These are phyloP conservation scores for Mimumesa dahlbomi DNA, from an alignment of 2,888 invertebrate genomes.

Conservation along the genomic window DNA sequence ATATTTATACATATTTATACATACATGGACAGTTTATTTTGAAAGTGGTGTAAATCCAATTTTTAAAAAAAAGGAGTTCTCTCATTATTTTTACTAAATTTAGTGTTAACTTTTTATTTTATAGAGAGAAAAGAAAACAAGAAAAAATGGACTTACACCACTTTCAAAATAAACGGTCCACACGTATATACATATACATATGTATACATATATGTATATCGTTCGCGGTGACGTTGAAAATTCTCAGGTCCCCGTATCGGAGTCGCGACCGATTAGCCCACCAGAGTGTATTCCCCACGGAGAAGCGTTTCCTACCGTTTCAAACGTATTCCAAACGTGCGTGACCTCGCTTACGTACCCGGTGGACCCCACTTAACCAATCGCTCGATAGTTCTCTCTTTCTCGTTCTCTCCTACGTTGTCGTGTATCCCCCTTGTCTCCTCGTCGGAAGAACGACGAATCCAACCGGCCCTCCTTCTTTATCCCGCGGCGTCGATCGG, in stretches of 20 bases:
- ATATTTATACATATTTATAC: no score
- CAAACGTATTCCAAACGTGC: slow-evolving; percentile 59
- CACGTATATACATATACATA: no score
- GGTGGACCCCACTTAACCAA: slow-evolving; percentile 62
- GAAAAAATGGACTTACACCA: no score
- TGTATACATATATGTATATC: no score
- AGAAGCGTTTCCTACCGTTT: slow-evolving; percentile 45
- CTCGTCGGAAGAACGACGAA: slow-evolving; percentile 15
- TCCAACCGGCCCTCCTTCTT: slow-evolving; percentile 31
- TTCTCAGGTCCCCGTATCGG: slow-evolving; percentile 9
- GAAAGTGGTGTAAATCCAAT: no score
- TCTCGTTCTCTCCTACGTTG: slow-evolving; percentile 13
- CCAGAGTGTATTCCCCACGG: slow-evolving; percentile 37
- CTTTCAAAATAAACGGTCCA: no score
- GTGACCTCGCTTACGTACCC: slow-evolving; percentile 61
- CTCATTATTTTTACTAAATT: no score
- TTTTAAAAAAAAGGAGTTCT: no score
- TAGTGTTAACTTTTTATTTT: no score
- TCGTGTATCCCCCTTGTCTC: slow-evolving; percentile 1
- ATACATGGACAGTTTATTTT: no score
- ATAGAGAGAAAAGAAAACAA: no score
- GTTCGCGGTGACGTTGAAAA: not conserved
- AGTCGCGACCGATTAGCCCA: slow-evolving; percentile 22
- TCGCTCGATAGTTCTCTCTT: slow-evolving; percentile 46
- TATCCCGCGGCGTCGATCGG: slow-evolving; percentile 3